A percentile compares a stretch with the other conserved stretches of the same genome.
These are phyloP conservation scores for Mythimna vitellina DNA, from an alignment of 2,888 invertebrate genomes.

Conservation along the genomic window DNA sequence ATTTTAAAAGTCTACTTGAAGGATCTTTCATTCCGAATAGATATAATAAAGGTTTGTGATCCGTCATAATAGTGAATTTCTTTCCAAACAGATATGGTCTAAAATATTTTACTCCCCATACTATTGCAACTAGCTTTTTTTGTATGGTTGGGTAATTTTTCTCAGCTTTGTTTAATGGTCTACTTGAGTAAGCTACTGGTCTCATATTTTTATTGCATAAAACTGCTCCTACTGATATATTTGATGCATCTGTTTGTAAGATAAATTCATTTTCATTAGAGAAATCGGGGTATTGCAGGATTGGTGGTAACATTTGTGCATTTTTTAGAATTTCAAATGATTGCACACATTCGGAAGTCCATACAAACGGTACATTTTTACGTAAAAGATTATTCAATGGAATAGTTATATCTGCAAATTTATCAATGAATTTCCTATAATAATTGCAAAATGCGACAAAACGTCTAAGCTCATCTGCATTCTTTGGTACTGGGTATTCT, in stretches of 20 bases:
- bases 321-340: not conserved
- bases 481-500: no score
- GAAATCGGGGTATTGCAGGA: not conserved
- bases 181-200: not conserved
- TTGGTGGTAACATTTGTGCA: not conserved
- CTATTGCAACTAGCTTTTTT: not conserved
- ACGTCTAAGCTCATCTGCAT: no score
- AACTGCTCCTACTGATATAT: no score
- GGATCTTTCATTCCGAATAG: no score
- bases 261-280: no score
- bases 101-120: not conserved
- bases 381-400: not conserved
- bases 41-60: slow-evolving; percentile 7
- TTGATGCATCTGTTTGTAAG: no score
- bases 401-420: not conserved
- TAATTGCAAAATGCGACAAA: no score
- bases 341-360: not conserved
- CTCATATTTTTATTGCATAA: no score
- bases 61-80: no score
- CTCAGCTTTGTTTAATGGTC: not conserved
- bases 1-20: no score
- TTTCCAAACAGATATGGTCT: not conserved
- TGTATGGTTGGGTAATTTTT: not conserved
- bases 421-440: no score
- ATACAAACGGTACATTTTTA: not conserved